A percentile compares a stretch with the other conserved stretches of the same genome.
phyloP scores from a whole-genome alignment of 2,888 invertebrate genomes.

The Ophion obscuratus region DNA sequence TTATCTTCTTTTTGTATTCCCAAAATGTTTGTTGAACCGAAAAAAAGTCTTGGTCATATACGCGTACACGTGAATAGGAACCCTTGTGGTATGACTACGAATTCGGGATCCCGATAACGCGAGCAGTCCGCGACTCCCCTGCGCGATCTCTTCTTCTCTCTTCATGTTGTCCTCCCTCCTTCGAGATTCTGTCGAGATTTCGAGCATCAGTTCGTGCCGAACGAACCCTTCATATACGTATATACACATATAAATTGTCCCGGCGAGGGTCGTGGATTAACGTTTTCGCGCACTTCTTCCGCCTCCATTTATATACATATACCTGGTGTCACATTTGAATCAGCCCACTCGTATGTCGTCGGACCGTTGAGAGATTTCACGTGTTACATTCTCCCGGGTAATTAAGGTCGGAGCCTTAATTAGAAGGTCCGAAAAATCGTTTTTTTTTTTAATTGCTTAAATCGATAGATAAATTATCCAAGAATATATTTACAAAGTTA shows the following conservation, averaged over 20 bases:
- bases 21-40: background rate
- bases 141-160: conserved; percentile 58
- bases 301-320: background rate
- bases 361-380: no score
- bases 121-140: conserved; percentile 65
- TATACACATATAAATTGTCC: background rate
- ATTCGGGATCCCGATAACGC: background rate
- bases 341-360: background rate
- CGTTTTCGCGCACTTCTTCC: background rate
- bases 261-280: conserved; percentile 30
- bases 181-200: conserved; percentile 35
- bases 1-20: background rate
- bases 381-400: no score
- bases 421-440: no score
- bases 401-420: no score
- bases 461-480: no score
- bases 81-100: background rate
- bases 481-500: no score
- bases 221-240: conserved; percentile 20
- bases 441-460: no score
- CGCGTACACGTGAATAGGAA: background rate
- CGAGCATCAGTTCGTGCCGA: conserved; percentile 40
- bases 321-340: background rate
- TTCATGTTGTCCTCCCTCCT: conserved; percentile 76
- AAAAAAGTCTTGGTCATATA: background rate